Conservation (phyloP, 2,888 invertebrate species). For the Pachydiplax longipennis region DNA sequence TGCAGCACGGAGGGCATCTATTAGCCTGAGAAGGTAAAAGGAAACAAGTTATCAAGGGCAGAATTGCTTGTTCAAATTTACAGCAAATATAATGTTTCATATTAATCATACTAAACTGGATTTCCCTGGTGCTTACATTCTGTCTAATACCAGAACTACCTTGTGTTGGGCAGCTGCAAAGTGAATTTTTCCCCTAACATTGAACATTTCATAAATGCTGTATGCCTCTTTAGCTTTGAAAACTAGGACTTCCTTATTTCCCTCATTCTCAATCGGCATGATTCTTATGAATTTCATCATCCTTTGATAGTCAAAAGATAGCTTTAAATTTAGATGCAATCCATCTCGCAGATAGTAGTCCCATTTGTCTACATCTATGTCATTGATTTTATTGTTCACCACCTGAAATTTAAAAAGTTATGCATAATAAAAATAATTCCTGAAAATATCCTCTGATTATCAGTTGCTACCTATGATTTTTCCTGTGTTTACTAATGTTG, state of each 20-base stretch:
- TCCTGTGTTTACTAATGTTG: too few species aligned
- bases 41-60: too few species aligned
- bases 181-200: constrained; percentile 61
- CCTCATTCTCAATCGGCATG: constrained; percentile 54
- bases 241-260: constrained; percentile 56
- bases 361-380: constrained; percentile 73
- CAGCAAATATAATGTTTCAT: too few species aligned
- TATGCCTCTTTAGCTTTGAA: constrained; percentile 62
- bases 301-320: constrained; percentile 61
- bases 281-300: constrained; percentile 60
- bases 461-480: too few species aligned
- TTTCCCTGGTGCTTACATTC: constrained; percentile 57
- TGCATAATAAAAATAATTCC: not conserved
- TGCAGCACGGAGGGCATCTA: constrained; percentile 53
- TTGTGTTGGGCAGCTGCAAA: constrained; percentile 63
- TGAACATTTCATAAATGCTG: constrained; percentile 62
- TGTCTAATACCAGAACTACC: constrained; percentile 59
- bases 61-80: too few species aligned
- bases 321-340: constrained; percentile 60
- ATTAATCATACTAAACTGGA: not conserved
- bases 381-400: constrained; percentile 66
- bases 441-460: too few species aligned
- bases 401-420: constrained; percentile 58
- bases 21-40: constrained; percentile 49
- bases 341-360: constrained; percentile 71